phyloP scores from a whole-genome alignment of 2,888 invertebrate species.

The Brachyptera putata region DNA sequence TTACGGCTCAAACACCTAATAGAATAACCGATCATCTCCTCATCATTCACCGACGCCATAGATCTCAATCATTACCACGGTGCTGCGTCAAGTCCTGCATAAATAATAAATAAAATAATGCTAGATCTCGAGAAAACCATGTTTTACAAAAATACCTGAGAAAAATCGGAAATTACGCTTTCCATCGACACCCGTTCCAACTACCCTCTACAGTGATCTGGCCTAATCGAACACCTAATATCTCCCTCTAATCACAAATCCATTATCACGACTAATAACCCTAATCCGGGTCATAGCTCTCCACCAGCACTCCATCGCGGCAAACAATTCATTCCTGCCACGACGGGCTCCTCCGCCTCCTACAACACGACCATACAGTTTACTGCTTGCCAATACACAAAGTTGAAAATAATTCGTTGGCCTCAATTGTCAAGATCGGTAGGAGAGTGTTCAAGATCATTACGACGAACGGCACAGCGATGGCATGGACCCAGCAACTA shows the following conservation, averaged over 20 bases:
- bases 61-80: no score
- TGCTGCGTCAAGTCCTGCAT: no score
- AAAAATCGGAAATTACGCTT: no score
- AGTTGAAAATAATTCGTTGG: constrained; percentile 10
- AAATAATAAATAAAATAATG: no score
- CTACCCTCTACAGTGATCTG: neutral
- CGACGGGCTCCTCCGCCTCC: neutral
- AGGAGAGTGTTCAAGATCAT: no score
- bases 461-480: neutral
- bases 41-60: no score
- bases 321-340: neutral
- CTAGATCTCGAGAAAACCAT: no score
- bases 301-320: neutral
- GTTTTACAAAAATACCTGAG: no score
- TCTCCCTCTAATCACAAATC: no score
- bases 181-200: neutral
- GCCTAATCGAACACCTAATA: no score
- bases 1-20: no score
- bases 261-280: neutral
- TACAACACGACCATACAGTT: neutral
- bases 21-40: no score
- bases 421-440: constrained; percentile 10
- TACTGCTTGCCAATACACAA: neutral
- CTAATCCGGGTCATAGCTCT: constrained; percentile 13
- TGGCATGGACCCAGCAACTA: constrained; percentile 8